Base-by-base conservation (phyloP, 2,797 vertebrate species). In the Lepus oiostolus region DNA sequence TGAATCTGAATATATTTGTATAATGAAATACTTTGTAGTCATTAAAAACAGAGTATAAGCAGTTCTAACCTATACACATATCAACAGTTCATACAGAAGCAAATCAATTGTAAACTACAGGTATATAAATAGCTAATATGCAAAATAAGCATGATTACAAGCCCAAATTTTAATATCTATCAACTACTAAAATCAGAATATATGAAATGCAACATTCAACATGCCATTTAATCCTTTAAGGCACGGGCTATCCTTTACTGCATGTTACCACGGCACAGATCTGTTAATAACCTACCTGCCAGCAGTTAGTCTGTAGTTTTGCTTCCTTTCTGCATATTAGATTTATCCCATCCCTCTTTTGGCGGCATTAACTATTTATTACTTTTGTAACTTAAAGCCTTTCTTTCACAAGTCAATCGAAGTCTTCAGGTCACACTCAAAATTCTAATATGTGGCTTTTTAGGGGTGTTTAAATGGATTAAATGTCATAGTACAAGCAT, bases 91-190 rank as follows among this genome's bases (percentile, higher is more conserved):
- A 58, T 17, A 58, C 19, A 58, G 19, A 58, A 58, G 54, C 13
- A 67, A 74, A 54, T 85, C 35, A 92, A 50, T 70, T 90, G 42
- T 79, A 62, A 87, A 84, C 4, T 86, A 89, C 77, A 94, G 80
- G 10, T 26, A 28, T 17, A 86, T 1, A 2, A 22, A 42, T 10
- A 84, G 24, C 26, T 91, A 60, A 65, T 17, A 50, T 60, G 26
- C 38, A 80, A 88, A 90, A 68, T 32, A 75, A 68, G 38, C 58
- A 88, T 21, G 1, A n/a, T 14, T 74, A 88, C n/a, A 74, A 1
- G 0, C 13, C 19, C 68, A 50, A 81, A 72, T 28, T 67, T 79
- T 72, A 75, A 84, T 52, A 86, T 26, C 2, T 74, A 70, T 38
- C 5, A 47, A 7, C 11, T 54, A 58, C 0, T 42, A 62, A 88